These are phyloP conservation scores for Ceratitis capitata DNA, from an alignment of 1,140 invertebrate species.

Conservation along the genomic window DNA sequence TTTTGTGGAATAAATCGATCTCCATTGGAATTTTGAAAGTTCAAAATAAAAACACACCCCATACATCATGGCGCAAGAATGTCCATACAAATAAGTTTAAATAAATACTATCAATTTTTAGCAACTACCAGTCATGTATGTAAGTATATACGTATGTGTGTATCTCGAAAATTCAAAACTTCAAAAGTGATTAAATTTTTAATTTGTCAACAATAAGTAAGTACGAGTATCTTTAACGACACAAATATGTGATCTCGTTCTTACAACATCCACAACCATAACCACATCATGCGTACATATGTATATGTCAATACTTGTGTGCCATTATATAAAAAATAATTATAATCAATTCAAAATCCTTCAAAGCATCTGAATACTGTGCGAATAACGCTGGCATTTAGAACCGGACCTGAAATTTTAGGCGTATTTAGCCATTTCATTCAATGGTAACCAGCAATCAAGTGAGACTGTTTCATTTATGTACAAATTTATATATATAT, in stretches of 20 bases:
- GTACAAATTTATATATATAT: too few relatives aligned
- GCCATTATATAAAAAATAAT: not conserved
- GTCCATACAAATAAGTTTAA: too few relatives aligned
- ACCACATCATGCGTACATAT: too few relatives aligned
- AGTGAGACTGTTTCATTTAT: slow-evolving; percentile 30
- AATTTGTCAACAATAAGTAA: slow-evolving; percentile 15
- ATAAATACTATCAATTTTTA: too few relatives aligned
- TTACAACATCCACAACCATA: not conserved
- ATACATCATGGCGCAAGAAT: too few relatives aligned
- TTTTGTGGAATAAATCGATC: too few relatives aligned
- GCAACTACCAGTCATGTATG: not conserved
- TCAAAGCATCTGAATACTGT: slow-evolving; percentile 21
- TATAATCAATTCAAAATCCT: slow-evolving; percentile 25
- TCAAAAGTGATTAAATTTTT: slow-evolving; percentile 16
- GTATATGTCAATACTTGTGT: not conserved
- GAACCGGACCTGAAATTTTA: slow-evolving; percentile 29
- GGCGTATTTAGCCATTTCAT: slow-evolving; percentile 30
- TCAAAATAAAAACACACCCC: too few relatives aligned
- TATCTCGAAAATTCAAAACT: not conserved
- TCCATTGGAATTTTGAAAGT: too few relatives aligned
- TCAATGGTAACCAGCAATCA: slow-evolving; percentile 33
- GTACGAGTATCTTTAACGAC: not conserved
- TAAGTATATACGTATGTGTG: not conserved
- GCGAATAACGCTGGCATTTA: not conserved
- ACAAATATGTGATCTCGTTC: not conserved